A percentile compares a stretch with the other conserved stretches of the same genome.
These are phyloP conservation scores for Syrmaticus mikado DNA, from an alignment of 2,113 vertebrate species.

Conservation along the genomic window DNA sequence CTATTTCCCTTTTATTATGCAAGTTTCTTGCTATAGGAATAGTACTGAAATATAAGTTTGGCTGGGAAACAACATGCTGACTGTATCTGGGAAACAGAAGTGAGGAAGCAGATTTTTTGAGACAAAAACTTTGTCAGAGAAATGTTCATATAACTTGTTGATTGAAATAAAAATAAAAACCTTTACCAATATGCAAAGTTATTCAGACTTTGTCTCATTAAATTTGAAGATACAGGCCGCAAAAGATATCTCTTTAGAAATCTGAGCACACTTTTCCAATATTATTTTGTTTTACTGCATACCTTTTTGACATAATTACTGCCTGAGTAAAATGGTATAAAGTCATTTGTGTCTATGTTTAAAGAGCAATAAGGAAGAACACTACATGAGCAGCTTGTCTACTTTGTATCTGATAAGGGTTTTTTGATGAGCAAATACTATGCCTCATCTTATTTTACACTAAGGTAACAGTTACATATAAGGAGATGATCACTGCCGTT, in stretches of 20 bases:
- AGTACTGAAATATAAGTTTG: background rate
- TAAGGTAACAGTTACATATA: background rate
- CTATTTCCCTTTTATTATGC: slow-evolving; percentile 8
- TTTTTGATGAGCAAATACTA: accelerated
- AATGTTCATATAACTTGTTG: background rate
- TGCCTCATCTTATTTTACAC: background rate
- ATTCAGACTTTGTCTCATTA: background rate
- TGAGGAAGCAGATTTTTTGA: background rate
- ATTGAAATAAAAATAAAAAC: background rate
- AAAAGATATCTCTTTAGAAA: background rate
- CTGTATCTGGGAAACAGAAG: background rate
- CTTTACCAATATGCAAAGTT: background rate
- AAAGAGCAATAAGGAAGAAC: background rate
- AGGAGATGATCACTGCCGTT: background rate
- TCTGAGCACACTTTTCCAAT: background rate
- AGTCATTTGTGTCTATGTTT: background rate
- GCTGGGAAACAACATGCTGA: background rate
- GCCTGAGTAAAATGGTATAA: background rate
- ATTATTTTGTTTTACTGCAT: background rate
- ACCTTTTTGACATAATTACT: background rate
- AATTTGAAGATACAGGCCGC: background rate
- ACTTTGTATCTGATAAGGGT: background rate
- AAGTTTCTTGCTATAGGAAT: background rate
- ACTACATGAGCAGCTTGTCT: background rate
- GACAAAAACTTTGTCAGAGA: background rate